phyloP scores from a whole-genome alignment of 2,888 invertebrate species.

The Idaea aversata region DNA sequence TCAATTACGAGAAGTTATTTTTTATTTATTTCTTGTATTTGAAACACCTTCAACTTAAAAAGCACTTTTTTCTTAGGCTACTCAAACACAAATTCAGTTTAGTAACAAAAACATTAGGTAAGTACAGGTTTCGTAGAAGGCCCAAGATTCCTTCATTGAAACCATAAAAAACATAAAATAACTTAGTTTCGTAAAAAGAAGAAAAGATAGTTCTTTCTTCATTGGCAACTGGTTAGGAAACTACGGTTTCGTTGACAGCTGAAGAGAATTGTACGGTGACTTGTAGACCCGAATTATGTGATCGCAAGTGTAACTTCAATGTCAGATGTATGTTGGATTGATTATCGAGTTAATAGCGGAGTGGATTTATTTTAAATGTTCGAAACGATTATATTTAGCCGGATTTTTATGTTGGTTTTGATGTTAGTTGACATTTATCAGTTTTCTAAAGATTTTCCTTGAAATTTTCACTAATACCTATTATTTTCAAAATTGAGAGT shows the following conservation, averaged over 20 bases:
- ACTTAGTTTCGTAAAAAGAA: no score
- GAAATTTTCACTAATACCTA: not conserved
- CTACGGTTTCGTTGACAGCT: not conserved
- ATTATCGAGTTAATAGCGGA: not conserved
- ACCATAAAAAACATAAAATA: no score
- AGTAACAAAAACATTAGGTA: no score
- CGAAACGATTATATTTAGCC: not conserved
- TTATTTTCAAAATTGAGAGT: no score
- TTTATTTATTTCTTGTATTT: no score
- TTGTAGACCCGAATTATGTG: not conserved
- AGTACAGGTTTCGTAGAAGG: no score
- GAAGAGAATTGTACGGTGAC: not conserved
- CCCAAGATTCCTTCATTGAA: no score
- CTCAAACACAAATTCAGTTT: no score
- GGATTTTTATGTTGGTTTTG: not conserved
- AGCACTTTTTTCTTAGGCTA: no score
- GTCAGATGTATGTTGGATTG: not conserved
- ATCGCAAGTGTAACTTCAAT: not conserved
- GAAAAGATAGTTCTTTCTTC: no score
- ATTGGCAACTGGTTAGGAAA: not conserved
- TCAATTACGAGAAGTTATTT: no score
- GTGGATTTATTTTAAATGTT: not conserved
- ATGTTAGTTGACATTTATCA: not conserved
- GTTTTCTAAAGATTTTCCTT: not conserved
- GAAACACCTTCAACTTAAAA: no score